These are phyloP conservation scores for Toxotes chatareus DNA, from an alignment of 2,113 vertebrate species.

Conservation along the genomic window DNA sequence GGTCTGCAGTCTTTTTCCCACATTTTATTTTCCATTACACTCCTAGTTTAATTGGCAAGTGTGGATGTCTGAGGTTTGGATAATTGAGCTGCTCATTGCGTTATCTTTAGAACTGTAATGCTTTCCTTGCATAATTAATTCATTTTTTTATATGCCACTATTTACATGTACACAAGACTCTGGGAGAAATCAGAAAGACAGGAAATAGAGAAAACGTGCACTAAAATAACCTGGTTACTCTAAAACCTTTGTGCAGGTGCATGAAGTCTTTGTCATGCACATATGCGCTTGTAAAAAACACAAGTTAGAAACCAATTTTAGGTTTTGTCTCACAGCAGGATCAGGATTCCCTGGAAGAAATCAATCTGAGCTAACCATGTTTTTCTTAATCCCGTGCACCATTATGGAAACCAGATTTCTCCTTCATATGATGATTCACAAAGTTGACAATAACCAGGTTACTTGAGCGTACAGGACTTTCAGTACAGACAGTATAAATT, in stretches of 20 bases:
- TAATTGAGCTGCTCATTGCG: not conserved
- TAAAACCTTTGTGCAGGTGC: not conserved
- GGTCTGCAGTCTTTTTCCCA: not conserved
- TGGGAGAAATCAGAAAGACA: not conserved
- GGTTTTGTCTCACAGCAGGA: not conserved
- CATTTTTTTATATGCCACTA: not conserved
- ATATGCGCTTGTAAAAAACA: not conserved
- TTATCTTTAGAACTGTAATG: not conserved
- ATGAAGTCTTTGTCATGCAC: not conserved
- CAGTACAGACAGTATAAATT: constrained; percentile 15
- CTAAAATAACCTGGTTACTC: not conserved
- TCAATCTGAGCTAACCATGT: too few species aligned
- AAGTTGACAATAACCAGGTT: constrained; percentile 13
- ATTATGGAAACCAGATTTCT: not conserved
- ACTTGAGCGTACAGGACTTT: not conserved
- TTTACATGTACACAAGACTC: not conserved
- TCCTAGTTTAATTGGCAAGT: not conserved
- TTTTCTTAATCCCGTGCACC: not conserved
- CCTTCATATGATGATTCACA: not conserved
- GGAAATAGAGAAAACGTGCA: not conserved
- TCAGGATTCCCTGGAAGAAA: not conserved
- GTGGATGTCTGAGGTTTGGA: not conserved
- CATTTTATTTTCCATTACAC: not conserved
- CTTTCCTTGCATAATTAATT: not conserved
- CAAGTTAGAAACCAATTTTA: not conserved